Conservation (phyloP, 2,113 vertebrate species). For the Anhinga rufa region DNA sequence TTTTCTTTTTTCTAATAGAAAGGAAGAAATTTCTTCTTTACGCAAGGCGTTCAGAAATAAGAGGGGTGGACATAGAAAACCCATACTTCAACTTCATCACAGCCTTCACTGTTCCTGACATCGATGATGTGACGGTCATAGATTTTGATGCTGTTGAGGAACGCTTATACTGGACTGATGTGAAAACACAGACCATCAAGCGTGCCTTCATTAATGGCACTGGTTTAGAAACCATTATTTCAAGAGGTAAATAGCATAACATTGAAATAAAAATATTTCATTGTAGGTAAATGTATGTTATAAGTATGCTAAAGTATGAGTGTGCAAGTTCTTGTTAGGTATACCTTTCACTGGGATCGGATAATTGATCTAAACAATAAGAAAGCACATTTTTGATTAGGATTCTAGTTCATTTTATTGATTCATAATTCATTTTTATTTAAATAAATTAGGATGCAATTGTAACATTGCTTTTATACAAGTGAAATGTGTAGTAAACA, state of each 20-base stretch:
- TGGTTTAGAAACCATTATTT: constrained; percentile 91
- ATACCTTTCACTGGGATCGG: neutral
- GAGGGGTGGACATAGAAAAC: constrained; percentile 95
- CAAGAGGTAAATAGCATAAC: constrained; percentile 78
- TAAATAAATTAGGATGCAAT: neutral
- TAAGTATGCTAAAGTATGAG: neutral
- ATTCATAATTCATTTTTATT: neutral
- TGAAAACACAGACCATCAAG: constrained; percentile 96
- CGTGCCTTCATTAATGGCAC: constrained; percentile 96
- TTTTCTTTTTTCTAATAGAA: constrained; percentile 71
- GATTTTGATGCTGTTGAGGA: constrained; percentile 93
- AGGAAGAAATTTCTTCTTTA: constrained; percentile 94
- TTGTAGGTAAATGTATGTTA: neutral
- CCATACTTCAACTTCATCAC: constrained; percentile 98
- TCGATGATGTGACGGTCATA: constrained; percentile 95
- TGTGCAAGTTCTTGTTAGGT: rapidly evolving
- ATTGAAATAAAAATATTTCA: neutral
- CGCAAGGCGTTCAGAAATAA: constrained; percentile 91
- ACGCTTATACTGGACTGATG: constrained; percentile 95
- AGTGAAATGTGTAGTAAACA: neutral
- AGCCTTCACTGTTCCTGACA: constrained; percentile 93
- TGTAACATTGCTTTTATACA: neutral
- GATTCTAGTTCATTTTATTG: neutral
- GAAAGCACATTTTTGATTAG: neutral
- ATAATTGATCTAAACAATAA: neutral